phyloP scores from a whole-genome alignment of 2,113 vertebrate genomes.

The Oryctolagus cuniculus region DNA sequence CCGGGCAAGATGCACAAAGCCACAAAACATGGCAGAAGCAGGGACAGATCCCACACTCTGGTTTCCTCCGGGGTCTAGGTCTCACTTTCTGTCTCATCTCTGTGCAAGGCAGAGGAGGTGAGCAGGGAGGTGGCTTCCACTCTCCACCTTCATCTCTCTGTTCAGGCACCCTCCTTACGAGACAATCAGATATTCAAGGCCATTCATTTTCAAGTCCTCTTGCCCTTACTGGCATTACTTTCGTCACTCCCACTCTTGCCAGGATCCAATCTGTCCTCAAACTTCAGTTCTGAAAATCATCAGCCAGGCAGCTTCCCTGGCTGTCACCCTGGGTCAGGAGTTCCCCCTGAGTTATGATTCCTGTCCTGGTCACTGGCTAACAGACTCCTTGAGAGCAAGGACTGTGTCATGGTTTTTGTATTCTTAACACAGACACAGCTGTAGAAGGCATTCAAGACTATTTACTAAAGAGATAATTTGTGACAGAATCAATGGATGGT shows the following conservation, averaged over 20 bases:
- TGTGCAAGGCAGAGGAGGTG: neutral
- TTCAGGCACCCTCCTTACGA: neutral
- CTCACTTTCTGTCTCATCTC: neutral
- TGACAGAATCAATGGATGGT: neutral
- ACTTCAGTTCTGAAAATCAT: neutral
- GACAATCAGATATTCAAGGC: neutral
- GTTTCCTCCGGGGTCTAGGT: neutral
- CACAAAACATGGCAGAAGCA: neutral
- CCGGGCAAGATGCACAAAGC: conserved; percentile 53
- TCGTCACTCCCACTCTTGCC: neutral
- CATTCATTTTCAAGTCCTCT: neutral
- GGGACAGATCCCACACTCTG: neutral
- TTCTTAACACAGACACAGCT: neutral
- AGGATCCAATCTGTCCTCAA: neutral
- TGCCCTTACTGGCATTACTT: neutral
- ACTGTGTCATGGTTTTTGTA: neutral
- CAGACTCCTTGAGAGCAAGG: neutral
- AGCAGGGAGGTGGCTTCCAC: neutral
- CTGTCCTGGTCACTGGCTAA: neutral
- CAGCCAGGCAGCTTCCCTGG: neutral
- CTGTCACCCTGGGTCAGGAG: neutral
- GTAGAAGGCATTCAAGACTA: neutral
- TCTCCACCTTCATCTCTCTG: neutral
- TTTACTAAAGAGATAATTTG: neutral
- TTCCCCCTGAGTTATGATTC: neutral